Percentiles rank a stretch among this genome's conserved stretches.
Conservation (phyloP, 2,113 vertebrate species). For the Benitochromis conjunctus region DNA sequence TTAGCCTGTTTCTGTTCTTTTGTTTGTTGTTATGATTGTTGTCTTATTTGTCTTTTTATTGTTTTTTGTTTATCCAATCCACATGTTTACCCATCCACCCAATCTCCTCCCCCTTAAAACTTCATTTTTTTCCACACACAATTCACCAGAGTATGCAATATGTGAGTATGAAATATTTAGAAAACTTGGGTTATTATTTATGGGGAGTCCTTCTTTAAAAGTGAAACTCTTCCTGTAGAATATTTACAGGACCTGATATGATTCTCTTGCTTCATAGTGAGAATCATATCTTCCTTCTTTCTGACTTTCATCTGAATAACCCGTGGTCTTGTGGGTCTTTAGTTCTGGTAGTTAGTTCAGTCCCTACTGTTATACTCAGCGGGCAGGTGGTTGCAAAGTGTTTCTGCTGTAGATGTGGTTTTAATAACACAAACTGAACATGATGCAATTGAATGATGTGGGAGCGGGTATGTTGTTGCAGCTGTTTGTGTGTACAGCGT, state of each 20-base stretch:
- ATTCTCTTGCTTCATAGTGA: not conserved
- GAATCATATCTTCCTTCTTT: not conserved
- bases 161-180: slow-evolving; percentile 72
- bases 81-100: slow-evolving; percentile 26
- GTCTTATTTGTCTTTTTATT: slow-evolving; percentile 62
- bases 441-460: not conserved
- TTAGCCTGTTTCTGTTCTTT: slow-evolving; percentile 29
- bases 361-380: not conserved
- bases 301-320: not conserved
- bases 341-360: not conserved
- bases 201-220: not conserved
- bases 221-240: not conserved
- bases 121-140: slow-evolving; percentile 21
- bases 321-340: not conserved
- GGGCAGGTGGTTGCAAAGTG: not conserved
- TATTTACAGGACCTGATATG: slow-evolving; percentile 1
- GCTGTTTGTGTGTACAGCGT: not conserved
- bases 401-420: not conserved
- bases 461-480: not conserved
- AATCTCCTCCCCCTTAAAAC: slow-evolving; percentile 18
- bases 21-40: slow-evolving; percentile 56
- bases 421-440: not conserved
- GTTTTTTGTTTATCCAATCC: slow-evolving; percentile 50
- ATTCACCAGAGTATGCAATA: slow-evolving; percentile 71
- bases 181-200: not conserved